Evolutionary conservation across 2,888 invertebrate species (phyloP).

Genomic region (Unio pictorum): DNA sequence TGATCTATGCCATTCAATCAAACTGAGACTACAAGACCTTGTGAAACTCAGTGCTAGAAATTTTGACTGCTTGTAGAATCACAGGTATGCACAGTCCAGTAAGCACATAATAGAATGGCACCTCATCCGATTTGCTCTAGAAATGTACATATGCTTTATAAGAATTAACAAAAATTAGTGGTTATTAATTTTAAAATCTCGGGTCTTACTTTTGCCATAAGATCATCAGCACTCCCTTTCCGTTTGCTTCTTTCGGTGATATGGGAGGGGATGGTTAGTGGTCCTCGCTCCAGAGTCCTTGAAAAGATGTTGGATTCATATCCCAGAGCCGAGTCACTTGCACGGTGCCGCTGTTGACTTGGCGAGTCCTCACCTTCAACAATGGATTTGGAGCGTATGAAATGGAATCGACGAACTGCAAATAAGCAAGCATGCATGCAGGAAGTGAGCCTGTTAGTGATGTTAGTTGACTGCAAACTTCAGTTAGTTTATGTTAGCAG

Average conservation of each 20-base stretch:
- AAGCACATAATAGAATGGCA: no score
- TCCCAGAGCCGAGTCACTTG: slow-evolving; percentile 26
- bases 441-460: slow-evolving; percentile 10
- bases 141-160: no score
- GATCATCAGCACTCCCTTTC: slow-evolving; percentile 90
- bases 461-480: not conserved
- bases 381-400: slow-evolving; percentile 50
- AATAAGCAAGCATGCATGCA: slow-evolving; percentile 30
- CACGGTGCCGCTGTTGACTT: slow-evolving; percentile 37
- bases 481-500: slow-evolving; percentile 1
- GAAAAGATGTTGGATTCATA: slow-evolving; percentile 12
- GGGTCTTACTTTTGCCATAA: slow-evolving; percentile 86
- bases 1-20: no score
- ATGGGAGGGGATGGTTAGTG: slow-evolving; percentile 49
- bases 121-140: no score
- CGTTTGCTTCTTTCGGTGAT: slow-evolving; percentile 22
- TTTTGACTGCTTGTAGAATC: no score
- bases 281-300: slow-evolving; percentile 49
- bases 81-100: no score
- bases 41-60: no score
- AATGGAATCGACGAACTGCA: slow-evolving; percentile 35
- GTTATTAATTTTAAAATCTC: not conserved
- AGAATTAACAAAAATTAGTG: no score
- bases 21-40: no score
- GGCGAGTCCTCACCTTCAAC: slow-evolving; percentile 44